A percentile compares a stretch with the other conserved stretches of the same genome.
phyloP scores from a whole-genome alignment of 1,140 invertebrate genomes.

The Meloidogyne exigua region DNA sequence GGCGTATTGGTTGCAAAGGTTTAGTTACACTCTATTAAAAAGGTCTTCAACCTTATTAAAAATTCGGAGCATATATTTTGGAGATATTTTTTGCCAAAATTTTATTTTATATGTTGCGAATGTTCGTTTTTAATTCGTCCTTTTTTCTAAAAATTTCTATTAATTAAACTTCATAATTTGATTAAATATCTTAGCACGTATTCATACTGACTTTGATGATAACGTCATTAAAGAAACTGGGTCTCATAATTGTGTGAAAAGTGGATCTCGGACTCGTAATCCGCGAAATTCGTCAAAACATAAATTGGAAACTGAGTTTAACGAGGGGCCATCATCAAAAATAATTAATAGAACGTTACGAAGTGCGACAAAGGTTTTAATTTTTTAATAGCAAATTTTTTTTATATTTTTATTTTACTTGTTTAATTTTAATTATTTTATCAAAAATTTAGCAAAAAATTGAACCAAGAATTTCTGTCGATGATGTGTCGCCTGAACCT shows the following conservation, averaged over 20 bases:
- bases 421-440: too few species aligned
- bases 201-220: slow-evolving; percentile 6
- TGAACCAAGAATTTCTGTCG: neutral
- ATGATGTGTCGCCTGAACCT: neutral
- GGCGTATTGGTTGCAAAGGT: neutral
- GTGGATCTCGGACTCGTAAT: neutral
- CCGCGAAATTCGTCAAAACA: neutral
- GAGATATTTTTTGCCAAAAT: too few species aligned
- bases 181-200: neutral
- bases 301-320: neutral
- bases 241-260: neutral
- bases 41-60: too few species aligned
- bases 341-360: neutral
- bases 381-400: neutral
- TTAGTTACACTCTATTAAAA: too few species aligned
- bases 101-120: too few species aligned
- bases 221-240: neutral
- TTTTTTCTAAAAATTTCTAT: too few species aligned
- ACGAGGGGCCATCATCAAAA: neutral
- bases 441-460: neutral
- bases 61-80: too few species aligned
- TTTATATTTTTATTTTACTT: too few species aligned
- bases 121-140: too few species aligned
- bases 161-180: too few species aligned
- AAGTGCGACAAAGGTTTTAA: neutral